phyloP scores from a whole-genome alignment of 2,888 invertebrate species.

The Zele albiditarsus region DNA sequence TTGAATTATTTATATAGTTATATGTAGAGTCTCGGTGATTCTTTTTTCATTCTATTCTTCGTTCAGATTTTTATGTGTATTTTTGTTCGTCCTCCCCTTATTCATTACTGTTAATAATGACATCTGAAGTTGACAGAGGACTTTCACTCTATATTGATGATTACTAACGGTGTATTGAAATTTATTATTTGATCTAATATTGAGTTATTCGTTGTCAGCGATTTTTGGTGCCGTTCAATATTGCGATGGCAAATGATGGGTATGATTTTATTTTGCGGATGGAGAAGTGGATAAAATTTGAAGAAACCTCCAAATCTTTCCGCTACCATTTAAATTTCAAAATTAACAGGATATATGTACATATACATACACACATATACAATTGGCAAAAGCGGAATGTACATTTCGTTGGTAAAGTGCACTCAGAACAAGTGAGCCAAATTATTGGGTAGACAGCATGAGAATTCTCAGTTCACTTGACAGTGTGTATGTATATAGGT shows the following conservation, averaged over 20 bases:
- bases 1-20: slow-evolving; percentile 35
- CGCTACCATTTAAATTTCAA: not conserved
- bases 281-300: slow-evolving; percentile 11
- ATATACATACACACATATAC: not conserved
- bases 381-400: slow-evolving; percentile 12
- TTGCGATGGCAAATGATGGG: not conserved
- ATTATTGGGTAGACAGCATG: slow-evolving; percentile 34
- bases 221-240: not conserved
- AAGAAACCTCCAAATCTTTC: not conserved
- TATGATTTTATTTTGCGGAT: not conserved
- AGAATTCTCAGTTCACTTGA: not conserved
- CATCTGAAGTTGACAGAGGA: not conserved
- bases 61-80: not conserved
- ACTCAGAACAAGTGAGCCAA: slow-evolving; percentile 25
- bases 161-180: not conserved
- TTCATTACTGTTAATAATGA: not conserved
- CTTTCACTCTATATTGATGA: not conserved
- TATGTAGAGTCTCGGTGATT: not conserved
- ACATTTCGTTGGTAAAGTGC: slow-evolving; percentile 29
- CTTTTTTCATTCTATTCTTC: slow-evolving; percentile 3
- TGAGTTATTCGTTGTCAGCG: not conserved
- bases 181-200: not conserved
- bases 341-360: slow-evolving; percentile 13
- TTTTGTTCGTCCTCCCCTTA: not conserved
- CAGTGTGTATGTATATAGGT: not conserved